Evolutionary conservation across 2,888 invertebrate species (phyloP), one percentile per base, ranked within the genome.

Genomic region (Lepetodrilus schrolli): DNA sequence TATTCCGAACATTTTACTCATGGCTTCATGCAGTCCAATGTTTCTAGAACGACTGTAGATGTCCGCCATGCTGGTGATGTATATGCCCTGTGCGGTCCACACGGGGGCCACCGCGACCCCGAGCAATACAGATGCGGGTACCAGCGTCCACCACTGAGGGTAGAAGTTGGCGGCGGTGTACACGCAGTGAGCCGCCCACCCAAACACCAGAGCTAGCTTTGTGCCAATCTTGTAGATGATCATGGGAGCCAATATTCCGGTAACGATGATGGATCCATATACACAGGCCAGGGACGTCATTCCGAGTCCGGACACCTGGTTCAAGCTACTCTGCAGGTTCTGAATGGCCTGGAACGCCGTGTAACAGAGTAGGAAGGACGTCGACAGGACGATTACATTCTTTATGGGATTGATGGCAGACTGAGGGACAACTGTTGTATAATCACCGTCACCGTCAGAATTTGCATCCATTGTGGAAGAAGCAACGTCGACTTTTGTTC

Each of bases 51-150:
- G 75, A 0, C 86, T 81, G 65, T 83, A 80, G 1, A 81, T 80
- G 72, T 79, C 75, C 13, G 87, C 86, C 17, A 81, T 76, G 7
- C 82, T 80, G 4, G 87, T 76, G 36, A 88, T 79, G 75, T 87
- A 88, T 8, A 87, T 82, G n/a, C 85, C 80, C 78, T 88, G 87
- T 0, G 87, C 83, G 0, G 85, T 86, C 88, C 89, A 88, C 80
- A 88, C 76, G 4, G 87, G 87, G 7, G 85, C 88, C 0, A 86
- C 82, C 4, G 85, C 73, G 10, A 83, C 51, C 4, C 89, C 89
- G 17, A 89, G 74, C 26, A 89, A 70, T 4, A 87, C 71, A 1
- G 89, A 86, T 1, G 87, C 79, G 2, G 89, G 87, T 8, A 89
- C 72, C 7, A 89, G 74, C 4, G 86, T 85, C 7, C 72, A 75